Evolutionary conservation across 2,888 invertebrate genomes (phyloP).

Genomic region (Eupithecia tripunctaria): DNA sequence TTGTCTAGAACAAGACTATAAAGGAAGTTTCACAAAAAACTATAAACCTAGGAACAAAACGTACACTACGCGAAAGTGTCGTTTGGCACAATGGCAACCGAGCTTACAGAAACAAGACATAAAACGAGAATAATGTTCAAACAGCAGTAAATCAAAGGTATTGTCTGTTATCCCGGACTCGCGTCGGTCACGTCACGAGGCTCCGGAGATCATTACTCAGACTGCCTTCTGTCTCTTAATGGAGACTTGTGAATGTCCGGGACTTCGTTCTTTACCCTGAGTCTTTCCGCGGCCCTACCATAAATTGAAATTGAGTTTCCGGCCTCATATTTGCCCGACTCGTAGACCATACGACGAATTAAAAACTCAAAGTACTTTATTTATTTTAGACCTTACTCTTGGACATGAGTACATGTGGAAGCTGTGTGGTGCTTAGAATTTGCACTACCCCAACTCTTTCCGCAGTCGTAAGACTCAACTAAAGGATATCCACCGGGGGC

Average conservation of each 20-base stretch:
- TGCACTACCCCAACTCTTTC: too few species aligned
- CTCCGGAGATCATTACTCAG: slow-evolving; percentile 65
- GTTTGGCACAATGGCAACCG: slow-evolving; percentile 29
- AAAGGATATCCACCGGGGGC: too few species aligned
- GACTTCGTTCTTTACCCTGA: background rate
- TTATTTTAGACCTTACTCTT: too few species aligned
- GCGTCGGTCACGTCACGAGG: slow-evolving; percentile 67
- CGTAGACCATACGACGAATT: background rate
- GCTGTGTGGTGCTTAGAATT: too few species aligned
- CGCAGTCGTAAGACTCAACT: too few species aligned
- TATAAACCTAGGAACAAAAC: slow-evolving; percentile 9
- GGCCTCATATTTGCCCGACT: background rate
- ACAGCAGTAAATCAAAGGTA: slow-evolving; percentile 55
- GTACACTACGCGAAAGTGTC: slow-evolving; percentile 17
- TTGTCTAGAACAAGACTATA: background rate
- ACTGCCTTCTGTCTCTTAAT: slow-evolving; percentile 48
- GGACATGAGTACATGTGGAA: too few species aligned
- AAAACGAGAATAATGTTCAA: slow-evolving; percentile 43
- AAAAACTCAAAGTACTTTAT: too few species aligned
- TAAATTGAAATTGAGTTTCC: background rate
- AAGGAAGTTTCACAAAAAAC: background rate
- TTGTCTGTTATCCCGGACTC: slow-evolving; percentile 58
- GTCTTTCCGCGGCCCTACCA: background rate
- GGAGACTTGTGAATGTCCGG: slow-evolving; percentile 25
- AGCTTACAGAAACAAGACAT: slow-evolving; percentile 31